A percentile compares a stretch with the other conserved stretches of the same genome.
Conservation (phyloP, 2,113 vertebrate species). For the Malurus elegans region DNA sequence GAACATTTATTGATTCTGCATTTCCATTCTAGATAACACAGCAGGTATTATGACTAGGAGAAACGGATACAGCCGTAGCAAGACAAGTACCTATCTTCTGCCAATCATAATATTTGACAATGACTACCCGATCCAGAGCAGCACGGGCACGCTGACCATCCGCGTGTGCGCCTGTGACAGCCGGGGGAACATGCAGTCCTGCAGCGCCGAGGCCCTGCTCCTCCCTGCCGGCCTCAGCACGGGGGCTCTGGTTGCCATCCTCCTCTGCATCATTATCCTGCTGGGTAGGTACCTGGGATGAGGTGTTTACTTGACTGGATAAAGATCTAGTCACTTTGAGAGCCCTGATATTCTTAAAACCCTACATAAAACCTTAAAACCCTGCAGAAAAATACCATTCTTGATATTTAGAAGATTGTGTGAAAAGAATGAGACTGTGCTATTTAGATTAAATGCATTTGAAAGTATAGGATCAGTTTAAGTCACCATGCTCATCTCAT, state of each 20-base stretch:
- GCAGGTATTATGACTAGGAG: slow-evolving; percentile 79
- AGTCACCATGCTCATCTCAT: neutral
- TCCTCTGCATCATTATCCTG: slow-evolving; percentile 78
- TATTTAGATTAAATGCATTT: neutral
- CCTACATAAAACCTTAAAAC: no score
- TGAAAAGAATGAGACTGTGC: neutral
- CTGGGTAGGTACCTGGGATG: slow-evolving; percentile 34
- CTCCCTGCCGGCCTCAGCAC: slow-evolving; percentile 79
- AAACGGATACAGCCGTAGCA: slow-evolving; percentile 77
- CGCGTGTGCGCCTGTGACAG: slow-evolving; percentile 76
- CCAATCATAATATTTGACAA: slow-evolving; percentile 82
- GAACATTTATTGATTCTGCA: neutral
- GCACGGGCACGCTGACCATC: slow-evolving; percentile 78
- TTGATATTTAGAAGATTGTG: neutral
- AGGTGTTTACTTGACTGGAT: neutral
- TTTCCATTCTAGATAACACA: slow-evolving; percentile 73
- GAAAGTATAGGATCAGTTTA: neutral
- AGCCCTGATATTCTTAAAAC: neutral
- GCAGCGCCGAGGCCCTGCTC: slow-evolving; percentile 71
- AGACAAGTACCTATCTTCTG: slow-evolving; percentile 74
- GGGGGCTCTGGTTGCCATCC: slow-evolving; percentile 75
- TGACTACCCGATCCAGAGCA: slow-evolving; percentile 80
- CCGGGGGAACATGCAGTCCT: slow-evolving; percentile 77
- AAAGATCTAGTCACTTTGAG: accelerated
- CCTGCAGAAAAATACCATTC: neutral